A percentile compares a stretch with the other conserved stretches of the same genome.
These are phyloP conservation scores for Genyomyrus donnyi DNA, from an alignment of 2,113 vertebrate species.

Conservation along the genomic window DNA sequence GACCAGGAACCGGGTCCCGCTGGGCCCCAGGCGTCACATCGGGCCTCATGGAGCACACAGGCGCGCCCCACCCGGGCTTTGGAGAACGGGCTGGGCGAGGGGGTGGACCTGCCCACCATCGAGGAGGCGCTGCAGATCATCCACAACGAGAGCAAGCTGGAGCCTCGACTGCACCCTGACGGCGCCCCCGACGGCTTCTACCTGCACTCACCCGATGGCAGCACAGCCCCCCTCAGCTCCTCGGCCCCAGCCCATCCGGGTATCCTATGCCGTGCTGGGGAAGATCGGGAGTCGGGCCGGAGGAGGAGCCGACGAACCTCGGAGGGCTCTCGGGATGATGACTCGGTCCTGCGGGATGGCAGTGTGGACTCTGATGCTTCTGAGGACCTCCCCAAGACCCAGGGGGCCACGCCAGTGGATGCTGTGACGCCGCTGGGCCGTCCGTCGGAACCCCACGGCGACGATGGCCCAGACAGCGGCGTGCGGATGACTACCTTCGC, in stretches of 20 bases:
- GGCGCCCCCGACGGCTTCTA: conserved; percentile 83
- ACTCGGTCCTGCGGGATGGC: conserved; percentile 69
- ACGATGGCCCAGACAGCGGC: conserved; percentile 56
- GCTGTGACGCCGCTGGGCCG: conserved; percentile 6
- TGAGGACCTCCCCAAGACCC: conserved; percentile 64
- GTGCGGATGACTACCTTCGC: conserved; percentile 88
- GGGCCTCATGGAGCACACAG: conserved; percentile 57
- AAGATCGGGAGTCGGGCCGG: conserved; percentile 32
- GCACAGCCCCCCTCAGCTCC: conserved; percentile 43
- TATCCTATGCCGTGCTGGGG: conserved; percentile 50
- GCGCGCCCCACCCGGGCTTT: conserved; percentile 28
- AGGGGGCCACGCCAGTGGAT: conserved; percentile 49
- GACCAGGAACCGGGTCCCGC: conserved; percentile 46
- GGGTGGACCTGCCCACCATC: conserved; percentile 76
- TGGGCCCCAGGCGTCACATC: conserved; percentile 45
- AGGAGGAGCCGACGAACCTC: conserved; percentile 52
- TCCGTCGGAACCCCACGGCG: conserved; percentile 19
- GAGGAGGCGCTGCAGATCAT: conserved; percentile 89
- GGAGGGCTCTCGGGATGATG: conserved; percentile 66
- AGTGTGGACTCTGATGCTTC: conserved; percentile 72
- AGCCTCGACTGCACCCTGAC: conserved; percentile 78
- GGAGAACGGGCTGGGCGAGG: conserved; percentile 53
- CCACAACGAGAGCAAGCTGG: conserved; percentile 73
- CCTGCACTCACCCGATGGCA: conserved; percentile 72
- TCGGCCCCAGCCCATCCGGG: conserved; percentile 60